Percentiles rank a stretch among this genome's conserved stretches.
These are phyloP conservation scores for Coleophora deauratella DNA, from an alignment of 2,888 invertebrate species.

Conservation along the genomic window DNA sequence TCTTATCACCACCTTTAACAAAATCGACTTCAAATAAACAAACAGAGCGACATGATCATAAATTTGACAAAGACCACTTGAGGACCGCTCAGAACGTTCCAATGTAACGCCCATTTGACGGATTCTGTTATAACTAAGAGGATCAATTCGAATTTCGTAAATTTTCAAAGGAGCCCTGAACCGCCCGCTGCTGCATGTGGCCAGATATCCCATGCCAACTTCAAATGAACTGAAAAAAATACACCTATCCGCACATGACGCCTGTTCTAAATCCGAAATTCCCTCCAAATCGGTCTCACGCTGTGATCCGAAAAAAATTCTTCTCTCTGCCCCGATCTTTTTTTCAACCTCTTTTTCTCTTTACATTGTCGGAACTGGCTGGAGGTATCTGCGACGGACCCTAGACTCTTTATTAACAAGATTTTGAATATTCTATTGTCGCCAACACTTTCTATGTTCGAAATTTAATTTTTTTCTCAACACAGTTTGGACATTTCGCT, in stretches of 20 bases:
- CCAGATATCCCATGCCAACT: constrained; percentile 24
- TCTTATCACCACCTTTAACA: no score
- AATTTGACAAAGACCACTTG: constrained; percentile 31
- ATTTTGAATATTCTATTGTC: constrained; percentile 72
- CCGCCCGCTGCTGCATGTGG: constrained; percentile 38
- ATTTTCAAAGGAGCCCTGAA: constrained; percentile 38
- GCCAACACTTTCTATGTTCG: constrained; percentile 71
- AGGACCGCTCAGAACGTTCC: constrained; percentile 26
- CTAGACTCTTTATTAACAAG: constrained; percentile 70
- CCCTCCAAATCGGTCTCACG: constrained; percentile 69
- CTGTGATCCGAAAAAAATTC: constrained; percentile 51
- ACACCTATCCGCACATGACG: constrained; percentile 53
- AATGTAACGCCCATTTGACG: constrained; percentile 41
- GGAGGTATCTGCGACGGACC: constrained; percentile 37
- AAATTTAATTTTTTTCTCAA: constrained; percentile 50
- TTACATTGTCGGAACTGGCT: constrained; percentile 28
- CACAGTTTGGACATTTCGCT: constrained; percentile 71
- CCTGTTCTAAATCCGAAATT: constrained; percentile 62
- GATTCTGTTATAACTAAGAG: constrained; percentile 39
- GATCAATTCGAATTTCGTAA: constrained; percentile 36
- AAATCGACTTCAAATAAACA: constrained; percentile 34
- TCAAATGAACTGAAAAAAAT: constrained; percentile 29
- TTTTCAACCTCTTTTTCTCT: constrained; percentile 50
- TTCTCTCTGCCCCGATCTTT: constrained; percentile 40
- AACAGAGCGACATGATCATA: constrained; percentile 29